These are phyloP conservation scores for Drosophila diplacantha DNA, from an alignment of 2,888 invertebrate species.

Conservation along the genomic window DNA sequence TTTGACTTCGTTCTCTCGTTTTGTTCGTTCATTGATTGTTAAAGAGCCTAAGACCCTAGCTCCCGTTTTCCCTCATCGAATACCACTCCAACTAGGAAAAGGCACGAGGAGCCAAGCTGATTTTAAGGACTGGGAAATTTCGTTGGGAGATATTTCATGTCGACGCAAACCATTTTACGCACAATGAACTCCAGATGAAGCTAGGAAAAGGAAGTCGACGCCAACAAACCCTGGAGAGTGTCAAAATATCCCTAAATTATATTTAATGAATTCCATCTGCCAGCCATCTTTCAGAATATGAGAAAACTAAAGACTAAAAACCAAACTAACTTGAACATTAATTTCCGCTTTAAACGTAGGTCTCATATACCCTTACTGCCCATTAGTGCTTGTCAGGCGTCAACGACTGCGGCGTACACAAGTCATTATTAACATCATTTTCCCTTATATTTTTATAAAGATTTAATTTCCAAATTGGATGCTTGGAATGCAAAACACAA, in stretches of 20 bases:
- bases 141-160: slow-evolving; percentile 12
- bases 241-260: neutral
- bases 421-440: slow-evolving; percentile 42
- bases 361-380: neutral
- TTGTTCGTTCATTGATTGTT: slow-evolving; percentile 3
- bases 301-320: neutral
- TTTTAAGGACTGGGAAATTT: neutral
- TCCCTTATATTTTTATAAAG: slow-evolving; percentile 29
- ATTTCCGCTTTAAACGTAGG: neutral
- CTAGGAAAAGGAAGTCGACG: slow-evolving; percentile 5
- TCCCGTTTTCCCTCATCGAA: slow-evolving; percentile 15
- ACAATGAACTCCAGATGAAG: slow-evolving; percentile 16
- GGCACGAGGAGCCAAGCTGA: neutral
- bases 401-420: slow-evolving; percentile 1
- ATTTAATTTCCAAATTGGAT: slow-evolving; percentile 29
- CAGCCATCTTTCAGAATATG: too few species aligned
- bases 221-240: neutral
- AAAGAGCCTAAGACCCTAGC: neutral
- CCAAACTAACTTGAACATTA: too few species aligned
- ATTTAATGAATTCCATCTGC: neutral
- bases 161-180: slow-evolving; percentile 31
- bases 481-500: slow-evolving; percentile 6
- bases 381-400: neutral
- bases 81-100: neutral
- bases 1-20: slow-evolving; percentile 4